Evolutionary conservation across 2,113 vertebrate species (phyloP), one percentile per base, ranked within the genome.

Genomic region (Dunckerocampus dactyliophorus): DNA sequence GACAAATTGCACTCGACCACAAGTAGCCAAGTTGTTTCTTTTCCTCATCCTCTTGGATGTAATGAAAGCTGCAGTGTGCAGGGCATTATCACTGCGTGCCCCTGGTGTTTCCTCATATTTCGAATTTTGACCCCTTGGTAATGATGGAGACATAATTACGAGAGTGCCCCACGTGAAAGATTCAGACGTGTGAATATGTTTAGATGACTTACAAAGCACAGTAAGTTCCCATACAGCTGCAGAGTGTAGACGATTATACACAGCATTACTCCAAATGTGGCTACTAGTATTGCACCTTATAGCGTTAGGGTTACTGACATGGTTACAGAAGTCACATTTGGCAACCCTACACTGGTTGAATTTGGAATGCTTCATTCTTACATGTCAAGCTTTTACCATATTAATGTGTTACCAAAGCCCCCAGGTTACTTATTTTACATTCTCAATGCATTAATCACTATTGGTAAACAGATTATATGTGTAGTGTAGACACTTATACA

Each of bases 1-100:
- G 67, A 82, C 46, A 80, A 76, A 75, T 77, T 88, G 85, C 85
- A 86, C 83, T 85, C 83, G 76, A 81, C 80, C 81, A 82, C 82
- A 82, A 85, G 75, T 82, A 82, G 82, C 83, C 85, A 82, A 81
- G 73, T 51, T 9, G 50, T 46, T 17, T 64, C 49, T 42, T 52
- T 50, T 54, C 8, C 14, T 1, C 2, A 51, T 39, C 24, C 1
- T 68, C 56, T 69, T 62, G 28, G 56, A 71, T 52, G 71, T 55
- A 57, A 47, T 49, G 60, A 71, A 59, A 61, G 67, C 55, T 57
- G 75, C 48, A 47, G 43, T 22, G 45, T 47, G 34, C 61, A 28
- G 19, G 20, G 47, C 49, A 2, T 72, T 59, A 72, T 56, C 10
- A 62, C 20, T 8, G 0, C 71, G 34, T 53, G 1, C 63, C 47